Evolutionary conservation across 2,888 invertebrate genomes (phyloP), one percentile per base, ranked within the genome.

Genomic region (Drosophila kokeensis): DNA sequence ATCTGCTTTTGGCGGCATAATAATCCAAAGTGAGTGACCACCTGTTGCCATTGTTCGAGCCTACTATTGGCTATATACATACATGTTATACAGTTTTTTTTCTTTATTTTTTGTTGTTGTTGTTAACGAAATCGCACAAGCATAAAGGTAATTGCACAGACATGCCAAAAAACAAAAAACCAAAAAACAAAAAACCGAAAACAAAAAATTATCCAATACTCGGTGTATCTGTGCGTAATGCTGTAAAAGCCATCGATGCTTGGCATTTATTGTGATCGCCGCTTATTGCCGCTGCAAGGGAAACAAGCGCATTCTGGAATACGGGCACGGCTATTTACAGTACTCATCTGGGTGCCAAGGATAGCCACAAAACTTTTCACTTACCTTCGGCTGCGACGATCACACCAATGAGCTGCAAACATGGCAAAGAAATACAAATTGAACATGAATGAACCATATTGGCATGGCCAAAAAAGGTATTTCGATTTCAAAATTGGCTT

Each of bases 251-350:
- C 88, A 87, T 87, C 87, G 88, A 85, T 82, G 85, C 83, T 72
- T 83, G 85, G 89, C 88, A 87, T 87, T 89, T 89, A 89, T 89
- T 87, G 89, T 88, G 89, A 87, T 83, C 87, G 78, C 73, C 67
- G 61, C 69, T 69, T 72, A 71, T 74, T 68, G 72, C 63, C 60
- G 58, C 62, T 65, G 52, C 72, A 42, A 61, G 70, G 53, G 74
- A 71, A 73, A 73, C 64, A 36, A 52, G 59, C 48, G 48, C 59
- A 70, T 65, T 54, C 62, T 36, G 71, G 24, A 57, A 66, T 65
- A 55, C 49, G 15, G 49, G 2, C 29, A 67, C 42, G 15, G 24
- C 34, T 30, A 57, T 57, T 57, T 30, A 24, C 42, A 45, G 49
- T 59, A 48, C 36, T 48, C 55, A 62, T 40, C 55, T 49, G 32